Evolutionary conservation across 1,140 invertebrate genomes (phyloP).

Genomic region (Akabosia matsudoensis): DNA sequence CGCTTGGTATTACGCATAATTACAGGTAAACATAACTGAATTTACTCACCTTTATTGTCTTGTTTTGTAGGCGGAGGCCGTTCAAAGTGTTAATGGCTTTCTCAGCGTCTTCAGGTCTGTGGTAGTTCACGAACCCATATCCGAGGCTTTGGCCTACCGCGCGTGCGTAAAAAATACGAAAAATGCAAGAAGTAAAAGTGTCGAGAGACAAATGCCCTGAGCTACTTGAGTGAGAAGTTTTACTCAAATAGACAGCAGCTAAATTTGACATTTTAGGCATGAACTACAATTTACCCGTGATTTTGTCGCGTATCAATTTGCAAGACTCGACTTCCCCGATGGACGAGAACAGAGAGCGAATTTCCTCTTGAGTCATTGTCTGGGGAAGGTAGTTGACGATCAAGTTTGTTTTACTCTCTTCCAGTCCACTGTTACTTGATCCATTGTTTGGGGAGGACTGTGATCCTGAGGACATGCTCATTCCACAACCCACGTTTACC

Average conservation of each 20-base stretch:
- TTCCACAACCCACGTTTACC: constrained; percentile 38
- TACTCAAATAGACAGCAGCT: not conserved
- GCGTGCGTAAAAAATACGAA: constrained; percentile 45
- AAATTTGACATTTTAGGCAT: too few species aligned
- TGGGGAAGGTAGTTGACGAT: constrained; percentile 99
- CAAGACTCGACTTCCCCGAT: constrained; percentile 99
- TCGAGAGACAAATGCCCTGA: constrained; percentile 28
- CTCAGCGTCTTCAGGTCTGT: constrained; percentile 92
- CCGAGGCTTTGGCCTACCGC: constrained; percentile 93
- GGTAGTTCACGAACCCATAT: constrained; percentile 99
- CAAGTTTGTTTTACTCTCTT: constrained; percentile 95
- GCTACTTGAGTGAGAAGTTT: too few species aligned
- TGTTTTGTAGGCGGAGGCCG: constrained; percentile 94
- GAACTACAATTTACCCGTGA: constrained; percentile 69
- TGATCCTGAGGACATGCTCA: constrained; percentile 35
- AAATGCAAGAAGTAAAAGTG: constrained; percentile 44
- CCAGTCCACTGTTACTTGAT: constrained; percentile 56
- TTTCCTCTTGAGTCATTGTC: constrained; percentile 99
- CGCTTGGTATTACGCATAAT: too few species aligned
- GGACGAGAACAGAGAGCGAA: constrained; percentile 91
- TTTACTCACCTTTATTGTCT: constrained; percentile 91
- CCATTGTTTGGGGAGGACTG: constrained; percentile 40
- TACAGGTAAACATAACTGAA: not conserved
- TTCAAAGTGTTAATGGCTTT: constrained; percentile 97
- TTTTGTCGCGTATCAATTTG: constrained; percentile 97